Base-by-base conservation (phyloP, 1,140 invertebrate genomes). In the Drosophila kohkoa region DNA sequence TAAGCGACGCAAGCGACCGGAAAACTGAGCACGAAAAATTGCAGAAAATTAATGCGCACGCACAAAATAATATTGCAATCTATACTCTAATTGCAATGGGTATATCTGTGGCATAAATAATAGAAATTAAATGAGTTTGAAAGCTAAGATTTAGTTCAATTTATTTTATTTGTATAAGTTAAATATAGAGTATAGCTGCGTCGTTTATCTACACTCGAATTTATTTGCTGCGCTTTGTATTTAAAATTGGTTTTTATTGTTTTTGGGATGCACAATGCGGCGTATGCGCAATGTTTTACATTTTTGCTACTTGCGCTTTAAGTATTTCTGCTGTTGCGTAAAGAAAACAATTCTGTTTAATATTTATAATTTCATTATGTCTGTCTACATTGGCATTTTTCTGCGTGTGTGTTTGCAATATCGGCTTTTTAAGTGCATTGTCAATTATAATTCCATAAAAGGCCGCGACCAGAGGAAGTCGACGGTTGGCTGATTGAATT, bases 291-390 rank as follows among this genome's bases (percentile, higher is more conserved):
- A 87, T 82, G n/a, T 77, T 60, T 51, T 41, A 35, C 55, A 52
- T 67, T 60, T 48, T 58, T 25, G 46, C 57, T 43, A 57, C 46
- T 78, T 72, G 63, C 58, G 73, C 55, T 79, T 28, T 38, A 79
- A 82, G 59, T 68, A n/a, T 52, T 65, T 58, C 41, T 52, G 59
- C 45, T 75, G 66, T 70, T 86, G 79, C 64, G 67, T 63, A 79
- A 82, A 60, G 72, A 76, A 63, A 76, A 71, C 63, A 68, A 71
- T 45, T 68, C 28, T 32, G 43, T 77, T 68, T 57, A 74, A 77
- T 80, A 80, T 83, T 80, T 88, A 80, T 88, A 75, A 87, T 88
- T 80, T 67, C 60, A 79, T 82, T 79, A 79, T 75, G 64, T 25
- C 52, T 55, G 54, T 65, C 74, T 73, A 54, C 58, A 32, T 71